Conservation (phyloP, 2,888 invertebrate genomes). For the Andrena haemorrhoa region DNA sequence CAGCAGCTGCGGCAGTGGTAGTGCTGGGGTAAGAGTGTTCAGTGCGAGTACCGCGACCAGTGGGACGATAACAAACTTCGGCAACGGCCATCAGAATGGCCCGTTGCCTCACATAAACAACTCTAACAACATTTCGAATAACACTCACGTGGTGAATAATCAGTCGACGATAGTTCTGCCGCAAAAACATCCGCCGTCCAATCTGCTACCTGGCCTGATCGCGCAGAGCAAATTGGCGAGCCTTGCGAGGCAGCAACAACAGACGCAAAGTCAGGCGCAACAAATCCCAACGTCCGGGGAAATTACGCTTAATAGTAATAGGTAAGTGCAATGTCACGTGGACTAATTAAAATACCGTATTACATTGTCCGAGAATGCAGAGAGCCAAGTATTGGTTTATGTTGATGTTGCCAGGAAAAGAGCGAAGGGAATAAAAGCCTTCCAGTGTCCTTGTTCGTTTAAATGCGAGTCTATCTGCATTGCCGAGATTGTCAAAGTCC, state of each 20-base stretch:
- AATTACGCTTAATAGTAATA: slow-evolving; percentile 88
- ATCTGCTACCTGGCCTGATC: slow-evolving; percentile 81
- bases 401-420: background rate
- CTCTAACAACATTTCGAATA: slow-evolving; percentile 78
- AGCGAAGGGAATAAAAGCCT: background rate
- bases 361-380: background rate
- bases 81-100: slow-evolving; percentile 83
- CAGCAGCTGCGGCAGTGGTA: slow-evolving; percentile 66
- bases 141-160: slow-evolving; percentile 77
- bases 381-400: background rate
- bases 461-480: background rate
- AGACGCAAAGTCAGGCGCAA: slow-evolving; percentile 77
- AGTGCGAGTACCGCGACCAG: slow-evolving; percentile 68
- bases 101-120: slow-evolving; percentile 76
- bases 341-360: background rate
- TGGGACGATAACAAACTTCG: slow-evolving; percentile 78
- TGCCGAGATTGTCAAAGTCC: too few species aligned
- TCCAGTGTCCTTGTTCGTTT: background rate
- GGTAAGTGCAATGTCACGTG: slow-evolving; percentile 81
- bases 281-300: slow-evolving; percentile 84
- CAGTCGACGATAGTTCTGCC: slow-evolving; percentile 81
- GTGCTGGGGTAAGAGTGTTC: slow-evolving; percentile 73
- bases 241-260: slow-evolving; percentile 81
- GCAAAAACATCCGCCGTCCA: slow-evolving; percentile 83
- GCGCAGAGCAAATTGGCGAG: slow-evolving; percentile 82